phyloP scores from a whole-genome alignment of 2,113 vertebrate species.

The Carettochelys insculpta region DNA sequence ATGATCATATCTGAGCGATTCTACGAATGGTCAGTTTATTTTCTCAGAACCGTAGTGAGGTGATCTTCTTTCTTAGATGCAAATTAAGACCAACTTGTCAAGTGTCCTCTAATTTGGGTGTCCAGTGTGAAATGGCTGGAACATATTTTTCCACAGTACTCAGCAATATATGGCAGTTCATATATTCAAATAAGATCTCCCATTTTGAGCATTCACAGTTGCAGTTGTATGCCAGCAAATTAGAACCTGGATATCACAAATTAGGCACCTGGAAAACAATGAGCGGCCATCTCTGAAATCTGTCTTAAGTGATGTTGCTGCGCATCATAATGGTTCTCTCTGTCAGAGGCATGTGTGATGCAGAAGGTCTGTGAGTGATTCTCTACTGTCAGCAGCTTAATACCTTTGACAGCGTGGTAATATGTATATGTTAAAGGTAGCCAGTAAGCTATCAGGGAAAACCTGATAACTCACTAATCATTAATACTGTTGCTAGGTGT shows the following conservation, averaged over 20 bases:
- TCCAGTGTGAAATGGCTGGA: not conserved
- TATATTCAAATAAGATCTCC: not conserved
- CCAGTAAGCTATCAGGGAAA: no score
- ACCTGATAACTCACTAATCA: no score
- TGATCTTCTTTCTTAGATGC: not conserved
- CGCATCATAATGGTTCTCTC: no score
- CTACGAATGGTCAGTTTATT: not conserved
- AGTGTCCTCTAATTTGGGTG: not conserved
- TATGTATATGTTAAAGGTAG: no score
- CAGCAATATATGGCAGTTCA: not conserved
- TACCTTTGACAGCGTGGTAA: no score
- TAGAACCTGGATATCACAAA: not conserved
- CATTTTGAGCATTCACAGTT: not conserved
- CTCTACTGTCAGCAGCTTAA: no score
- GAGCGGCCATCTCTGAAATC: not conserved
- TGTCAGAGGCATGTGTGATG: no score
- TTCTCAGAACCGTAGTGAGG: not conserved
- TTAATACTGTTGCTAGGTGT: no score
- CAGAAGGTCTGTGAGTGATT: no score
- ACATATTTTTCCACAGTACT: not conserved
- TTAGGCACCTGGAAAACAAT: not conserved
- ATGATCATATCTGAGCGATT: not conserved
- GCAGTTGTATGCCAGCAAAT: not conserved
- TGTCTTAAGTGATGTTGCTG: no score
- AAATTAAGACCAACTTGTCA: not conserved